A percentile compares a stretch with the other conserved stretches of the same genome.
Conservation (phyloP, 1,140 invertebrate species). For the Oreohelix idahoensis region DNA sequence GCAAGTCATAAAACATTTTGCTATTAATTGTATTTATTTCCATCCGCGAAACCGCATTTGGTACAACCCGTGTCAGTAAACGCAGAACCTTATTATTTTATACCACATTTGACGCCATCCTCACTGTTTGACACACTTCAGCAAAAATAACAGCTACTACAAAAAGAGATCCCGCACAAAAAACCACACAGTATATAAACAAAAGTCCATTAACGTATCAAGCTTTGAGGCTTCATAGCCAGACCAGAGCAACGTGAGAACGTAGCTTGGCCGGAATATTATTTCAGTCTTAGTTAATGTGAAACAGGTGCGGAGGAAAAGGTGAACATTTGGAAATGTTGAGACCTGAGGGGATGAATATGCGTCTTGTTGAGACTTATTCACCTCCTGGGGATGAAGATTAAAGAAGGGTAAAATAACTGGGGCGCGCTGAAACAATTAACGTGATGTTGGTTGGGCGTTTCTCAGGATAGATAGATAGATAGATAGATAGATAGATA, state of each 20-base stretch:
- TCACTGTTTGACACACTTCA: neutral
- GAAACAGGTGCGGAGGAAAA: neutral
- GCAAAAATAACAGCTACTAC: neutral
- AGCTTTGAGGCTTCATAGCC: neutral
- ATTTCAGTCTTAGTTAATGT: neutral
- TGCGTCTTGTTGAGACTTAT: neutral
- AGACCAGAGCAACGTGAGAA: neutral
- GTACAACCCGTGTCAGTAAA: too few relatives aligned
- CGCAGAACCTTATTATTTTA: too few relatives aligned
- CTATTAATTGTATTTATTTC: too few relatives aligned
- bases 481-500: too few relatives aligned
- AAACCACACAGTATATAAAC: neutral
- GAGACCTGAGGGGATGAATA: neutral
- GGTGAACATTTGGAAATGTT: constrained; percentile 3
- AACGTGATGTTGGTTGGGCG: too few relatives aligned
- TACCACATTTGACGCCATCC: too few relatives aligned
- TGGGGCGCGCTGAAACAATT: too few relatives aligned
- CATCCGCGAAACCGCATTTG: too few relatives aligned
- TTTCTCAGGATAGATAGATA: too few relatives aligned
- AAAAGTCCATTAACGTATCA: neutral
- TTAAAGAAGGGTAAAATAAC: too few relatives aligned
- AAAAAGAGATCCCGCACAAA: neutral
- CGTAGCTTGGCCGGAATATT: neutral
- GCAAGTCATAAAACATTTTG: too few relatives aligned
- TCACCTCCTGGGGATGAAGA: neutral